Evolutionary conservation across 2,797 vertebrate species (phyloP).

Genomic region (Phalanger gymnotis): DNA sequence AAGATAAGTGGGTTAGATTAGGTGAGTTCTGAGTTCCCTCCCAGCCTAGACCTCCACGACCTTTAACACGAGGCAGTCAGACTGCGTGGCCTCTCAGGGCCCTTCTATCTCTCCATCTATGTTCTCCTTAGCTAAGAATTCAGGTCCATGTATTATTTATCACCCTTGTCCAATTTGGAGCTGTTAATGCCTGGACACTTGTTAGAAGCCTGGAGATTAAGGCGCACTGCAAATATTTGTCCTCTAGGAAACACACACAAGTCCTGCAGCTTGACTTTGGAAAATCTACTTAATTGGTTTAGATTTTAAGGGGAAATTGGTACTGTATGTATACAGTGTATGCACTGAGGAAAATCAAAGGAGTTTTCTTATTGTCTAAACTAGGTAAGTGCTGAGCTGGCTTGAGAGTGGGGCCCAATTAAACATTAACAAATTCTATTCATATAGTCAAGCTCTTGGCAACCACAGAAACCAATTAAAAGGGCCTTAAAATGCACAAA

Average conservation of each 20-base stretch:
- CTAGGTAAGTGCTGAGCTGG: neutral
- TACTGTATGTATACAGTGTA: neutral
- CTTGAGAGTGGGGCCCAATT: neutral
- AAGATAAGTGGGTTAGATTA: neutral
- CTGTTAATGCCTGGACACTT: neutral
- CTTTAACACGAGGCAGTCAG: neutral
- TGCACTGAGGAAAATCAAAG: neutral
- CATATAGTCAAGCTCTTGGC: rapidly evolving
- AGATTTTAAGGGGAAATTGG: neutral
- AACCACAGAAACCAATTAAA: neutral
- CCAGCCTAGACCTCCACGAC: too few species aligned
- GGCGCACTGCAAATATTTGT: neutral
- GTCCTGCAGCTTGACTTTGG: neutral
- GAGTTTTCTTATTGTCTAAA: neutral
- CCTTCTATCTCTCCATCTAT: neutral
- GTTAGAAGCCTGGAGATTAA: neutral
- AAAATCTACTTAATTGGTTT: neutral
- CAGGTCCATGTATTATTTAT: neutral
- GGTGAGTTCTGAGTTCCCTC: neutral
- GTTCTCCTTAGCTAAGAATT: neutral
- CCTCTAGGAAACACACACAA: neutral
- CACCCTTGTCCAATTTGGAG: neutral
- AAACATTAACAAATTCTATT: neutral
- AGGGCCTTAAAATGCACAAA: neutral
- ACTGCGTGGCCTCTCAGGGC: neutral